Evolutionary conservation across 2,113 vertebrate genomes (phyloP), one percentile per base, ranked within the genome.

Genomic region (Chloebia gouldiae): DNA sequence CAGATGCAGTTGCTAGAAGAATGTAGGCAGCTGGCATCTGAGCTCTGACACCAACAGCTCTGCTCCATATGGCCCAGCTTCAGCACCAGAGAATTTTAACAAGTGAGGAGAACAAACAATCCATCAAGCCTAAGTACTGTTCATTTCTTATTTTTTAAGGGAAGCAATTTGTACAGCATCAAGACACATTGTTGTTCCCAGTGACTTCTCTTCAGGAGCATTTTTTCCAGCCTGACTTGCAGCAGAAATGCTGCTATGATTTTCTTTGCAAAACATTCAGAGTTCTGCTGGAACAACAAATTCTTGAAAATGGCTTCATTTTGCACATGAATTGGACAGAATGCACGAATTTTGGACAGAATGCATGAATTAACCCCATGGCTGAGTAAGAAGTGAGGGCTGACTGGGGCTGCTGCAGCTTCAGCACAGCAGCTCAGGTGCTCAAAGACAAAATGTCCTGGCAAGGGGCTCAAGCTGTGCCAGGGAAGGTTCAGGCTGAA

Each of bases 11-110:
- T 86, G 85, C 82, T 90, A 5, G 47, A 80, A 81, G 85, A 95
- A 81, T 68, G 93, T 86, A 94, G 93, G 92, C 94, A 97, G 94
- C 92, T 96, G 93, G 93, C 96, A 92, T 91, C 94, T 95, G 90
- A 92, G 92, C 81, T 80, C 88, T 94, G 82, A 94, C 90, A 96
- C 86, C 90, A 88, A 44, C 87, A 93, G 78, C 92, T 94, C 33
- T 71, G 59, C 92, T 95, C 96, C 93, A 95, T 96, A 95, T 97
- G 96, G 90, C 92, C 69, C 72, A 77, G 90, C 88, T 83, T 94
- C 94, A 93, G 84, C 81, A 95, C 47, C 69, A 95, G 79, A 82
- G 79, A 83, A 71, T 93, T 94, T 93, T 86, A 96, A 70, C 88
- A 92, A 95, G 85, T 73, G 85, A 90, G 75, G 95, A 94, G 95